Percentiles rank a stretch among this genome's conserved stretches.
phyloP scores from a whole-genome alignment of 1,140 invertebrate genomes.

The Sycophila sp. region DNA sequence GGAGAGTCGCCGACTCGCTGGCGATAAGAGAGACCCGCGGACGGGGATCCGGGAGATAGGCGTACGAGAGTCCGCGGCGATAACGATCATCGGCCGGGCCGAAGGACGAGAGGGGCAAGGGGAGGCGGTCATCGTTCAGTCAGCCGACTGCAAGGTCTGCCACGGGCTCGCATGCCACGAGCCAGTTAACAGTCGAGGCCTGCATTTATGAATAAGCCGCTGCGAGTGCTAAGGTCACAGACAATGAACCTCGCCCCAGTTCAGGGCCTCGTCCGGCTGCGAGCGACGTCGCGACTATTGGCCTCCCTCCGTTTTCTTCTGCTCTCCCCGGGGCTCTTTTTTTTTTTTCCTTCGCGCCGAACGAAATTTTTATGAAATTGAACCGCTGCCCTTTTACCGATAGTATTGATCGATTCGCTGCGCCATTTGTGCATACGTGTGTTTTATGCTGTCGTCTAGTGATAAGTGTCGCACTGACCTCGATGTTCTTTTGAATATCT shows the following conservation, averaged over 20 bases:
- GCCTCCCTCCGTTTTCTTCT: too few species aligned
- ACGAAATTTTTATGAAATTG: too few species aligned
- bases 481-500: too few species aligned
- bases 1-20: not conserved
- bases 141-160: not conserved
- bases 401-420: too few species aligned
- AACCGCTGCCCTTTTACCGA: too few species aligned
- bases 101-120: slow-evolving; percentile 9
- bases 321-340: too few species aligned
- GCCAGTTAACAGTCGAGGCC: slow-evolving; percentile 52
- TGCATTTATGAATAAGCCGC: slow-evolving; percentile 44
- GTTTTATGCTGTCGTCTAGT: too few species aligned
- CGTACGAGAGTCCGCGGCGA: not conserved
- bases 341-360: too few species aligned
- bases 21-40: not conserved
- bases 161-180: slow-evolving; percentile 48
- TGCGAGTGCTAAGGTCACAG: slow-evolving; percentile 47
- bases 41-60: not conserved
- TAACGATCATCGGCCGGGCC: not conserved
- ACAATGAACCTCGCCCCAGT: slow-evolving; percentile 52
- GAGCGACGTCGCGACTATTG: slow-evolving; percentile 5
- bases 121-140: slow-evolving; percentile 30
- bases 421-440: too few species aligned
- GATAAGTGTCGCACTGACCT: too few species aligned
- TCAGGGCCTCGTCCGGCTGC: slow-evolving; percentile 33